Evolutionary conservation across 1,140 invertebrate genomes (phyloP), one percentile per base, ranked within the genome.

Genomic region (Bombus turneri): DNA sequence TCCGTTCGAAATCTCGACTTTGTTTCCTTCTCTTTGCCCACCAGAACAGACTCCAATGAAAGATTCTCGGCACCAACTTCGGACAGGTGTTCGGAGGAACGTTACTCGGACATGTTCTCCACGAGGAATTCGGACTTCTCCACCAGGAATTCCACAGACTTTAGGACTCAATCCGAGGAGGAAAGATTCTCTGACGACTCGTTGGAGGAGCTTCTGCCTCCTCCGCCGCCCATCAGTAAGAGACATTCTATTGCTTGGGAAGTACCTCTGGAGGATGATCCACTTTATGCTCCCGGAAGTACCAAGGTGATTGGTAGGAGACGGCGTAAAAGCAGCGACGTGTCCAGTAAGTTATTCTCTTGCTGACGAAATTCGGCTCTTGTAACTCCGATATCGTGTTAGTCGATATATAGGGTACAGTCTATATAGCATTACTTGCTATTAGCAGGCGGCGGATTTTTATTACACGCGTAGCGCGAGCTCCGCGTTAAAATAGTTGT

Each of bases 171-270:
- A 79, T 95, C 94, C 18, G 97, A 97, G 82, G 97, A 97, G 87
- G 97, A 97, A 86, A 96, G 97, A 85, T 98, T 98, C 92, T 98
- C 97, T 10, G 97, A 98, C 93, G 97, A 98, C 93, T 98, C 97
- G 8, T 92, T 98, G 73, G 97, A 98, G 93, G 97, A 97, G 68
- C 91, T 96, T 91, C 96, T 97, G 86, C 96, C 97, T 76, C 96
- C 97, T 18, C 96, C 96, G 5, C 95, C 92, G 75, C 95, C 96
- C 85, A 95, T 95, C 87, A 96, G 96, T 91, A 98, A 98, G 94
- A 96, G 97, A 86, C 96, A 97, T 90, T 97, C 97, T 88, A 97
- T 98, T 69, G 97, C 97, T 78, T 98, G 97, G 97, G 97, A 98
- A 95, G 97, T 98, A 57, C 96, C 97, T 73, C 95, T 98, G 80